Conservation (phyloP, 1,140 invertebrate genomes). For the Augochlora pura region DNA sequence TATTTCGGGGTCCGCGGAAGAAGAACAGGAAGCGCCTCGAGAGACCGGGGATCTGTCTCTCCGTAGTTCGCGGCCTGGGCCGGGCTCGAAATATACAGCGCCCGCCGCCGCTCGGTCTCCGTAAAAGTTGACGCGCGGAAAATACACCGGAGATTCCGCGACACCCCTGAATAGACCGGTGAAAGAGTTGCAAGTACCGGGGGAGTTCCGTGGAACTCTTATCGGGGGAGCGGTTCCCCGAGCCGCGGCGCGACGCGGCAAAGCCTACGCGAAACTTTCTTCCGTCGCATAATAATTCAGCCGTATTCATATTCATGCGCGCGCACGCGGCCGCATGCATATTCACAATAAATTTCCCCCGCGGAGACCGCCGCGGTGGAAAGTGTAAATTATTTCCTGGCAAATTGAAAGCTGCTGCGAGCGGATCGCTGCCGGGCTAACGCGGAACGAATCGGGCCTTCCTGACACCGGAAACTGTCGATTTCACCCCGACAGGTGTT, state of each 20-base stretch:
- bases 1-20: not conserved
- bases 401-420: slow-evolving; percentile 57
- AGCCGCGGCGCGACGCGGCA: no score
- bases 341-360: slow-evolving; percentile 62
- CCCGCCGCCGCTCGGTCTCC: no score
- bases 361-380: slow-evolving; percentile 25
- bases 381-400: slow-evolving; percentile 61
- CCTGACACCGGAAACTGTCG: not conserved
- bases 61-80: not conserved
- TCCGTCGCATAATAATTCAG: slow-evolving; percentile 55
- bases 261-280: slow-evolving; percentile 43
- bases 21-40: no score
- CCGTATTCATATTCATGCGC: slow-evolving; percentile 65
- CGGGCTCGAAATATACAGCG: not conserved
- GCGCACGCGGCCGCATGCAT: slow-evolving; percentile 60
- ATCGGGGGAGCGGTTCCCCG: slow-evolving; percentile 4
- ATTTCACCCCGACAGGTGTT: slow-evolving; percentile 17
- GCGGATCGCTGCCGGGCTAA: slow-evolving; percentile 3
- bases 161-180: not conserved
- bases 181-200: not conserved
- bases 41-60: not conserved
- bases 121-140: not conserved
- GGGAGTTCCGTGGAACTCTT: slow-evolving; percentile 1
- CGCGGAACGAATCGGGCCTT: slow-evolving; percentile 4
- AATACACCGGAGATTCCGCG: not conserved